Percentiles rank a stretch among this genome's conserved stretches.
These are phyloP conservation scores for Oscheius myriophilus DNA, from an alignment of 2,888 invertebrate genomes.

Conservation along the genomic window DNA sequence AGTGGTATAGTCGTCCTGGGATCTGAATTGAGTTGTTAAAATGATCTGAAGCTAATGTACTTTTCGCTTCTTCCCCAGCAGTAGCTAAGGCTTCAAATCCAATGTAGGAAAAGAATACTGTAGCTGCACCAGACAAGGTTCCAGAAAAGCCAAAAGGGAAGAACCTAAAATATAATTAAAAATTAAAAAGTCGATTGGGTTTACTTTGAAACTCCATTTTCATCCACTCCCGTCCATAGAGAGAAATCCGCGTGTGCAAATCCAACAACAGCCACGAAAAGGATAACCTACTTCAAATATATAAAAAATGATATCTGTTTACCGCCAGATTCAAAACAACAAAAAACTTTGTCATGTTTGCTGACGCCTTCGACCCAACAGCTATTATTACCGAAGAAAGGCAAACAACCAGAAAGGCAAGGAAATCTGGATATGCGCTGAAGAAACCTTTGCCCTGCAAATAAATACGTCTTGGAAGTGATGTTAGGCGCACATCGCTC, in stretches of 20 bases:
- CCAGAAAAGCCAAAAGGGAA: slow-evolving; percentile 72
- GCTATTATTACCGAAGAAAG: slow-evolving; percentile 57
- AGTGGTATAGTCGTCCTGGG: slow-evolving; percentile 51
- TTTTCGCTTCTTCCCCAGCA: slow-evolving; percentile 71
- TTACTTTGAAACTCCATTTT: slow-evolving; percentile 37
- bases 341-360: slow-evolving; percentile 71
- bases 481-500: slow-evolving; percentile 1
- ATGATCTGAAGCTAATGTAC: slow-evolving; percentile 22
- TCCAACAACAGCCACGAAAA: slow-evolving; percentile 76
- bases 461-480: background rate
- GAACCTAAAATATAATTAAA: slow-evolving; percentile 21
- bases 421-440: slow-evolving; percentile 41
- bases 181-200: background rate
- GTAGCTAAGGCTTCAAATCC: slow-evolving; percentile 72
- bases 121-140: slow-evolving; percentile 71
- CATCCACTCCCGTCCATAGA: slow-evolving; percentile 78
- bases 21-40: slow-evolving; percentile 35
- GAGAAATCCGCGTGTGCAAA: slow-evolving; percentile 83
- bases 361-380: slow-evolving; percentile 71
- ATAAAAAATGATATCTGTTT: background rate
- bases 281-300: slow-evolving; percentile 66
- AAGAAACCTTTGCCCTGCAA: slow-evolving; percentile 43
- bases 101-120: slow-evolving; percentile 72
- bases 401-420: slow-evolving; percentile 39
- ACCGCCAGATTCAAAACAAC: slow-evolving; percentile 61